These are phyloP conservation scores for Forbesichthys papilliferus DNA, from an alignment of 2,113 vertebrate genomes.

Conservation along the genomic window DNA sequence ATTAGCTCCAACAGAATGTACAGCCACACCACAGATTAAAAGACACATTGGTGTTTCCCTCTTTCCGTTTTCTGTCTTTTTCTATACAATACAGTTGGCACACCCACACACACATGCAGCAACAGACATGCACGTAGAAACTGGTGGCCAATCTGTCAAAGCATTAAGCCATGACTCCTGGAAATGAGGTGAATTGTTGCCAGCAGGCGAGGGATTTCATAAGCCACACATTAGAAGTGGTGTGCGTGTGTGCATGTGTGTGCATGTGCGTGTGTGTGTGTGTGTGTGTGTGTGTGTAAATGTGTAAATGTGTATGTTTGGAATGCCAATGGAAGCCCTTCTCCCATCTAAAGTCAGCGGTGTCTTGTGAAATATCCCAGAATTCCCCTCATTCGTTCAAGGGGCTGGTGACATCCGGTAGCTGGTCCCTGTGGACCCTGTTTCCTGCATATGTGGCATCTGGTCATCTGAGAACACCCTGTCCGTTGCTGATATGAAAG, in stretches of 20 bases:
- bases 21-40: too few relatives aligned
- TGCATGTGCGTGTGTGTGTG: slow-evolving; percentile 3
- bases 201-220: too few relatives aligned
- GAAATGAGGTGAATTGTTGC: too few relatives aligned
- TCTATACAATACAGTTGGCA: not conserved
- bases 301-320: not conserved
- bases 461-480: slow-evolving; percentile 63
- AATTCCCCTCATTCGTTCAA: slow-evolving; percentile 24
- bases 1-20: too few relatives aligned
- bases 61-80: not conserved
- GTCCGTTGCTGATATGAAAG: slow-evolving; percentile 68
- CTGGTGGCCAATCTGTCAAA: too few relatives aligned
- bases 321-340: slow-evolving; percentile 1
- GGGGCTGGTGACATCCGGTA: not conserved
- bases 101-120: too few relatives aligned
- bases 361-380: slow-evolving; percentile 43
- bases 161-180: too few relatives aligned
- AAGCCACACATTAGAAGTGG: not conserved
- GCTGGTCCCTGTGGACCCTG: slow-evolving; percentile 40
- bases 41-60: too few relatives aligned
- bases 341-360: slow-evolving; percentile 33
- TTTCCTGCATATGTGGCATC: slow-evolving; percentile 43
- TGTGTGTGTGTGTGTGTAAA: not conserved
- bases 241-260: not conserved
- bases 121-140: too few relatives aligned